Conservation (phyloP, 2,888 invertebrate species). For the Dynastes maya region DNA sequence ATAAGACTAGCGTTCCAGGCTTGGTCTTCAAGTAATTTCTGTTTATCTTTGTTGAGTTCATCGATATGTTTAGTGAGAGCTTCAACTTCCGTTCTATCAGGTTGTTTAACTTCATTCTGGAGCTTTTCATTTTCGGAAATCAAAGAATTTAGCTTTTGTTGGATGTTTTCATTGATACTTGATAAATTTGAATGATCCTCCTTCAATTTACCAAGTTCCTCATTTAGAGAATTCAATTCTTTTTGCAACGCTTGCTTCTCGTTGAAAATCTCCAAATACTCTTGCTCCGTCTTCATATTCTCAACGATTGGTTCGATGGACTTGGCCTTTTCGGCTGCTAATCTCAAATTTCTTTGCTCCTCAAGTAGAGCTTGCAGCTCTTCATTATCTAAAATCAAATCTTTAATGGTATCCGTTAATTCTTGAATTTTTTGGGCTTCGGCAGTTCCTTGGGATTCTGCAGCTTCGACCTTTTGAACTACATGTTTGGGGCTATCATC, state of each 20-base stretch:
- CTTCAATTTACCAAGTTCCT: constrained; percentile 52
- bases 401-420: constrained; percentile 73
- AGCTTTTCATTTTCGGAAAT: constrained; percentile 38
- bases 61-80: constrained; percentile 56
- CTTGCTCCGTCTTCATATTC: constrained; percentile 60
- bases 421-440: constrained; percentile 67
- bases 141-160: not conserved
- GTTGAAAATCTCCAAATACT: constrained; percentile 57
- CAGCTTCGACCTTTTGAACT: not conserved
- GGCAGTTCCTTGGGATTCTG: too few relatives aligned
- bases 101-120: constrained; percentile 51
- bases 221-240: constrained; percentile 40
- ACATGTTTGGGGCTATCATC: constrained; percentile 57
- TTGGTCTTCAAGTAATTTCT: constrained; percentile 27
- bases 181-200: constrained; percentile 59
- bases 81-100: constrained; percentile 56
- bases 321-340: constrained; percentile 63
- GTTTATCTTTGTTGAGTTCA: constrained; percentile 49
- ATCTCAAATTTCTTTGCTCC: constrained; percentile 70
- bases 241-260: constrained; percentile 55
- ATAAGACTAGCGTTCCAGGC: constrained; percentile 32
- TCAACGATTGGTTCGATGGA: constrained; percentile 58
- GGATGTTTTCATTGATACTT: not conserved
- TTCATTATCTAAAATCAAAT: constrained; percentile 76
- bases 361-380: constrained; percentile 75